Base-by-base conservation (phyloP, 2,888 invertebrate species). In the Chloroclysta siterata region DNA sequence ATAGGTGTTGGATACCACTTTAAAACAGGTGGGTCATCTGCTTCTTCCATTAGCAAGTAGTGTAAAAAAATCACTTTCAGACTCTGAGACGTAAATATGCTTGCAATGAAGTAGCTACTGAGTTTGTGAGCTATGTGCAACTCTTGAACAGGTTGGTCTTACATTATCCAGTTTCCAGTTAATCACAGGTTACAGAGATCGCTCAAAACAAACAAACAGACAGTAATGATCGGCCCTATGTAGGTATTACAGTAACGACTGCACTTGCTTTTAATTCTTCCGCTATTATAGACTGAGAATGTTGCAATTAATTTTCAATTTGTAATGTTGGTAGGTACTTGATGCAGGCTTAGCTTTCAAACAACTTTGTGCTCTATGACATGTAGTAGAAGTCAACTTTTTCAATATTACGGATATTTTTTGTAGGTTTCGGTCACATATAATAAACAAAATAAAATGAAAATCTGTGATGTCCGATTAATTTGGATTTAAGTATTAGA, bases 121-220 rank as follows among this genome's bases (percentile, higher is more conserved):
- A 22, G 47, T 33, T 11, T 11, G 10, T 47, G 10, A 52, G 64
- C 63, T 72, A 65, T 71, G 74, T 74, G 71, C 70, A 68, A 69
- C 73, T 71, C 73, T 72, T 73, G 73, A 72, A 74, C 75, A 74
- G 72, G 77, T 72, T 70, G 69, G 65, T 62, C 69, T 72, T 68
- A 71, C 74, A 75, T 76, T 81, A 78, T 78, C 77, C 81, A 71
- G 76, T 72, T 76, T 72, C 70, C 60, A 72, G 70, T 77, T 85
- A 85, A 88, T 86, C 83, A 79, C 72, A 79, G 76, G 83, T 84
- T 84, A 81, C 84, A 81, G 80, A 82, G 78, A 78, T 74, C 72
- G 71, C 75, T 68, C 81, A 87, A 88, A 87, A 87, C 84, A 88
- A 88, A 89, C 85, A 88, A 66, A 73, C 72, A 64, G 72, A 78